phyloP scores from a whole-genome alignment of 2,113 vertebrate genomes.

The Siniperca chuatsi region DNA sequence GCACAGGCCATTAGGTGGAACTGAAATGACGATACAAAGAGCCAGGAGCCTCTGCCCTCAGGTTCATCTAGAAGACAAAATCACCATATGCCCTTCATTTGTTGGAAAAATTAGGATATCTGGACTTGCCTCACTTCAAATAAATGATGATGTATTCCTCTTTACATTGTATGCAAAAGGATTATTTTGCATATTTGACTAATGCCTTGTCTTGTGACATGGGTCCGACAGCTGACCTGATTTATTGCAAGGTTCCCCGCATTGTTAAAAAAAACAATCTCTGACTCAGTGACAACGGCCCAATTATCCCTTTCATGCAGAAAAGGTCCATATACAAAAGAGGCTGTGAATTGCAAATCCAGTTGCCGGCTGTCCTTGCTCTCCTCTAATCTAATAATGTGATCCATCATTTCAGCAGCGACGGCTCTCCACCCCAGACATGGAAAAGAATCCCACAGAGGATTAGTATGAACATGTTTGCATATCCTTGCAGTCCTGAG shows the following conservation, averaged over 20 bases:
- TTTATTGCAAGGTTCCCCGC: slow-evolving; percentile 74
- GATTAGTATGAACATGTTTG: slow-evolving; percentile 75
- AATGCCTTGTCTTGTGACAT: slow-evolving; percentile 72
- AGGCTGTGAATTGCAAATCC: slow-evolving; percentile 79
- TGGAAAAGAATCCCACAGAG: slow-evolving; percentile 64
- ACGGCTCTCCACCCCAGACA: slow-evolving; percentile 55
- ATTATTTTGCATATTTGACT: slow-evolving; percentile 68
- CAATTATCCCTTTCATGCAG: slow-evolving; percentile 79
- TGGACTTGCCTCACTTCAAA: slow-evolving; percentile 29
- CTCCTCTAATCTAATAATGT: slow-evolving; percentile 79
- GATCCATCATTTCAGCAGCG: slow-evolving; percentile 77
- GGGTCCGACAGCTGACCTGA: slow-evolving; percentile 74
- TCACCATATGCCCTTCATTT: slow-evolving; percentile 67
- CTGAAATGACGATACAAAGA: slow-evolving; percentile 66
- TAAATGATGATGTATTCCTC: slow-evolving; percentile 67
- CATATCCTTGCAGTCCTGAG: slow-evolving; percentile 53
- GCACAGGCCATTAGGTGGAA: slow-evolving; percentile 63
- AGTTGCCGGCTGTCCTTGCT: slow-evolving; percentile 62
- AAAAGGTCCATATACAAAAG: slow-evolving; percentile 69
- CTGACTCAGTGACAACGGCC: slow-evolving; percentile 73
- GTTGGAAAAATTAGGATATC: slow-evolving; percentile 42
- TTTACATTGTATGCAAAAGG: slow-evolving; percentile 59
- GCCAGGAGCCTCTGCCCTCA: slow-evolving; percentile 42
- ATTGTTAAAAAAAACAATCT: slow-evolving; percentile 74
- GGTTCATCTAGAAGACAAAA: slow-evolving; percentile 53